Percentiles rank a stretch among this genome's conserved stretches.
phyloP scores from a whole-genome alignment of 2,113 vertebrate genomes.

The Lepus timidus region DNA sequence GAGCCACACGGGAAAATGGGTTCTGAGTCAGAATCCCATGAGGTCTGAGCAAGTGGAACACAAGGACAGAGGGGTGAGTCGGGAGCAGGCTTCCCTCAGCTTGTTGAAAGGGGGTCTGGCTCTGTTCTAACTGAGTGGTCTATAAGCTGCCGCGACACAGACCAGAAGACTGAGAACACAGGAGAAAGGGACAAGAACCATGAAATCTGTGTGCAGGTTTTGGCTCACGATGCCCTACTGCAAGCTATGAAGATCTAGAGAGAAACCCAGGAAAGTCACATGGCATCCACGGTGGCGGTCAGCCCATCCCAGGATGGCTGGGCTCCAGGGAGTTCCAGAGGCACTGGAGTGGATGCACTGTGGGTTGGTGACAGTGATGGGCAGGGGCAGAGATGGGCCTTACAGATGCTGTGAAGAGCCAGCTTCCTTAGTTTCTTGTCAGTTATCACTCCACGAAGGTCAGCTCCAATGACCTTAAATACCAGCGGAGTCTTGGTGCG shows the following conservation, averaged over 20 bases:
- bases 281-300: neutral
- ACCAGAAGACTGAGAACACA: neutral
- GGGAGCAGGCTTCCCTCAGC: neutral
- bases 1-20: neutral
- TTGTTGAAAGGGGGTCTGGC: neutral
- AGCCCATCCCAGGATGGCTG: neutral
- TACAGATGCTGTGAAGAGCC: neutral
- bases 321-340: neutral
- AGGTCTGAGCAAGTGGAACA: neutral
- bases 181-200: neutral
- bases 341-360: neutral
- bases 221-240: neutral
- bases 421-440: constrained; percentile 32
- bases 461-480: constrained; percentile 37
- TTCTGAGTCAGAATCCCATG: neutral
- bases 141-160: neutral
- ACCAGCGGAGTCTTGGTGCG: neutral
- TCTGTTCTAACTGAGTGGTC: neutral
- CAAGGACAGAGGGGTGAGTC: neutral
- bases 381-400: neutral
- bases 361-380: accelerated
- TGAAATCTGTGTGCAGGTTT: neutral
- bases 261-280: neutral
- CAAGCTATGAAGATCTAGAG: neutral
- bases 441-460: constrained; percentile 1